A percentile compares a stretch with the other conserved stretches of the same genome.
phyloP scores from a whole-genome alignment of 1,140 invertebrate species.

The Grapholita molesta region DNA sequence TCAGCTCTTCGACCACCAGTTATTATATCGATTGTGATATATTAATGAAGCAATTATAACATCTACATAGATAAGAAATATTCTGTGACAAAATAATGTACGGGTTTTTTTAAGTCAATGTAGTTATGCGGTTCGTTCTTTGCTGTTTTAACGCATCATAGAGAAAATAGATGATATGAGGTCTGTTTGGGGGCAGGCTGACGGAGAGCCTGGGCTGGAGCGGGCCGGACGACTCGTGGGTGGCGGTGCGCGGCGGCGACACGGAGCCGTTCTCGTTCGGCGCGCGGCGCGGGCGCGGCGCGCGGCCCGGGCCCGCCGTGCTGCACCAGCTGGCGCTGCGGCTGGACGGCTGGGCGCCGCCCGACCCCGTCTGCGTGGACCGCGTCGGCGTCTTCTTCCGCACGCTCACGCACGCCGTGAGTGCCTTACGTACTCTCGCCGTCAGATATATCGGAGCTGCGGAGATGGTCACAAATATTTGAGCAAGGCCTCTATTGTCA shows the following conservation, averaged over 20 bases:
- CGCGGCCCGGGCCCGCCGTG: slow-evolving; percentile 92
- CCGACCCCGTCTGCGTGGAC: slow-evolving; percentile 95
- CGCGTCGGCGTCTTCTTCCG: slow-evolving; percentile 96
- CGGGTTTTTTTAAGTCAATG: too few relatives aligned
- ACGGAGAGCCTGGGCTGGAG: slow-evolving; percentile 32
- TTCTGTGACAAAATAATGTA: too few relatives aligned
- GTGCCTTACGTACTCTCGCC: too few relatives aligned
- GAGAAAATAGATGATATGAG: neutral
- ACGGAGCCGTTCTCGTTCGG: slow-evolving; percentile 91
- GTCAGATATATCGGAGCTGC: too few relatives aligned
- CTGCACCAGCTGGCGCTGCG: slow-evolving; percentile 92
- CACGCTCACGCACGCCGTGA: slow-evolving; percentile 80
- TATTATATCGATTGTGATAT: too few relatives aligned
- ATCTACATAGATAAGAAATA: too few relatives aligned
- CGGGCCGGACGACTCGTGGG: slow-evolving; percentile 81
- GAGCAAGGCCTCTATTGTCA: too few relatives aligned
- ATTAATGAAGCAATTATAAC: too few relatives aligned
- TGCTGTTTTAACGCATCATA: too few relatives aligned
- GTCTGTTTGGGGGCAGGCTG: slow-evolving; percentile 26
- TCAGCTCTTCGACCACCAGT: too few relatives aligned
- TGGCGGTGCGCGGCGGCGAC: slow-evolving; percentile 83
- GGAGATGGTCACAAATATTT: too few relatives aligned
- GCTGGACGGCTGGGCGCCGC: slow-evolving; percentile 93
- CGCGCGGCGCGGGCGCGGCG: slow-evolving; percentile 85
- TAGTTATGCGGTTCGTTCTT: too few relatives aligned